Evolutionary conservation across 2,888 invertebrate genomes (phyloP).

Genomic region (Emmelina monodactyla): DNA sequence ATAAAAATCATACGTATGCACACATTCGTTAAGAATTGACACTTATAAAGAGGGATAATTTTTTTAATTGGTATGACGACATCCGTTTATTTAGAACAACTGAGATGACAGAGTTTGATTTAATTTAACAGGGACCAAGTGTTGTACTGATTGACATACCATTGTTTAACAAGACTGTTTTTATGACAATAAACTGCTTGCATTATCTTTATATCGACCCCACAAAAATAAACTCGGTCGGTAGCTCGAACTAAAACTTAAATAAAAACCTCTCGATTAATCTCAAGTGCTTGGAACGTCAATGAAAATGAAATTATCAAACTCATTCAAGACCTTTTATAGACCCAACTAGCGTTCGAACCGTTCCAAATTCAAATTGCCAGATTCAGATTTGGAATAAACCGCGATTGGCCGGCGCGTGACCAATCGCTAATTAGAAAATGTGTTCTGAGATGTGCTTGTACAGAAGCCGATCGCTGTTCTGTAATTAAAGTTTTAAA

Average conservation of each 20-base stretch:
- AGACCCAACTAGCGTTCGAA: slow-evolving; percentile 25
- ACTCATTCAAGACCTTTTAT: neutral
- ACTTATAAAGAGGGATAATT: slow-evolving; percentile 64
- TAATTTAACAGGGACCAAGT: no score
- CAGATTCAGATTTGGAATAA: slow-evolving; percentile 47
- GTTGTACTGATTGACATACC: no score
- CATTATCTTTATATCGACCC: no score
- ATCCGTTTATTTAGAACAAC: slow-evolving; percentile 41
- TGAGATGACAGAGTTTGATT: slow-evolving; percentile 43
- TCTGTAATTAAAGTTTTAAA: slow-evolving; percentile 57
- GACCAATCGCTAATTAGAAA: slow-evolving; percentile 65
- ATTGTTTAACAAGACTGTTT: no score
- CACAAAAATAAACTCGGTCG: no score
- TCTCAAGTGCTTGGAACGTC: no score
- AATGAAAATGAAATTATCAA: neutral
- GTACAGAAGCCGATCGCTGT: slow-evolving; percentile 57
- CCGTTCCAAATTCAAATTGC: slow-evolving; percentile 60
- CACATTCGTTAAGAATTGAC: slow-evolving; percentile 67
- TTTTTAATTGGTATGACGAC: slow-evolving; percentile 66
- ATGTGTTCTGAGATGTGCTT: slow-evolving; percentile 44
- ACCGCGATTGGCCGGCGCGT: slow-evolving; percentile 48
- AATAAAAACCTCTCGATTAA: no score
- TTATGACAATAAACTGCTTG: no score
- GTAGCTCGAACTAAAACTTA: no score
- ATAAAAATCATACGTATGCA: slow-evolving; percentile 64